Evolutionary conservation across 2,888 invertebrate species (phyloP).

Genomic region (Epinotia brunnichana): DNA sequence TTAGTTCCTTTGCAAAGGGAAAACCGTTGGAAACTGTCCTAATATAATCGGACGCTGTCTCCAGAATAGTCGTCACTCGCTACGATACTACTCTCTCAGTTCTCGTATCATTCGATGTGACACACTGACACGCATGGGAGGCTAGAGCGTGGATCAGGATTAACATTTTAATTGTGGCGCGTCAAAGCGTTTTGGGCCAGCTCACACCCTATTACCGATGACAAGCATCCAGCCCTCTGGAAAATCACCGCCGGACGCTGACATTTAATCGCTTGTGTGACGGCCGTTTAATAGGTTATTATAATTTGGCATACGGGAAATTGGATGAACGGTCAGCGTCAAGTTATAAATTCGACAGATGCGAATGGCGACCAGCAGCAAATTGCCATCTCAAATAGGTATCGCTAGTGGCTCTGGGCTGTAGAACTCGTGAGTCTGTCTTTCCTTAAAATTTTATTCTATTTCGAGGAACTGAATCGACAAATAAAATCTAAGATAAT

Average conservation of each 20-base stretch:
- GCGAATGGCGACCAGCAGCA: slow-evolving; percentile 17
- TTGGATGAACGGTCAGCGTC: slow-evolving; percentile 55
- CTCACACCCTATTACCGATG: slow-evolving; percentile 48
- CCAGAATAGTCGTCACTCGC: not conserved
- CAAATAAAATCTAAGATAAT: no score
- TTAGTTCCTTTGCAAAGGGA: not conserved
- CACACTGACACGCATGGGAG: slow-evolving; percentile 47
- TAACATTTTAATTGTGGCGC: slow-evolving; percentile 74
- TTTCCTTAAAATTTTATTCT: no score
- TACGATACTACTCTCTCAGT: not conserved
- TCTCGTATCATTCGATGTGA: slow-evolving; percentile 48
- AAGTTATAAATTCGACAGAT: slow-evolving; percentile 31
- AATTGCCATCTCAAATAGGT: slow-evolving; percentile 25
- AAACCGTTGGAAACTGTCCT: not conserved
- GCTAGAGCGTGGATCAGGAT: slow-evolving; percentile 56
- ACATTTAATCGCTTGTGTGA: slow-evolving; percentile 74
- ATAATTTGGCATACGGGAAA: slow-evolving; percentile 69
- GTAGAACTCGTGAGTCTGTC: no score
- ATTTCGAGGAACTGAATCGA: no score
- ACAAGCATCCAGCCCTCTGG: slow-evolving; percentile 55
- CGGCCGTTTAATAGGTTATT: slow-evolving; percentile 76
- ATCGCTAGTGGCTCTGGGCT: not conserved
- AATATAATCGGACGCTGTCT: not conserved
- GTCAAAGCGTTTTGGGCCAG: slow-evolving; percentile 62
- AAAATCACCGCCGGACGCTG: slow-evolving; percentile 64